These are phyloP conservation scores for Chionoecetes opilio DNA, from an alignment of 1,140 invertebrate genomes.

Conservation along the genomic window DNA sequence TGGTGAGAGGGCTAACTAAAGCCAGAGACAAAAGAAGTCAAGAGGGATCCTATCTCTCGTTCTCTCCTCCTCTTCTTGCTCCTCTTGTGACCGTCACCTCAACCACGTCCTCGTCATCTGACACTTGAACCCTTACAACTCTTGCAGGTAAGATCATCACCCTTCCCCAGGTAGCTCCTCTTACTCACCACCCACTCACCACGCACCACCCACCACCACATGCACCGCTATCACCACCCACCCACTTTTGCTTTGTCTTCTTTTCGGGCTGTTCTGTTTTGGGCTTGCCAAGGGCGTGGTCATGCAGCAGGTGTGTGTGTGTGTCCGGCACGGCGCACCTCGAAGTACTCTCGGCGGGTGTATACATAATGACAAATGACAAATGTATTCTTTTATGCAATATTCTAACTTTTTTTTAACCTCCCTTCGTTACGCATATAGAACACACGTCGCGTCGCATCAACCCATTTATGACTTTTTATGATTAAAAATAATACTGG, in stretches of 20 bases:
- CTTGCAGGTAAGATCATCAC: conserved; percentile 28
- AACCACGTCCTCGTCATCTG: conserved; percentile 53
- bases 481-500: no score
- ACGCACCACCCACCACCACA: neutral
- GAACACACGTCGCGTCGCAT: no score
- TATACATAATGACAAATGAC: no score
- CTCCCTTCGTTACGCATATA: no score
- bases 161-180: conserved; percentile 22
- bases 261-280: neutral
- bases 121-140: conserved; percentile 42
- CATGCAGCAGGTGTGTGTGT: neutral
- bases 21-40: conserved; percentile 40
- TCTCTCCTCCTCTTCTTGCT: conserved; percentile 24
- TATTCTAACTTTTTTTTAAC: no score
- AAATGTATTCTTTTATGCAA: no score
- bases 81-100: conserved; percentile 30
- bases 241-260: neutral
- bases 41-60: conserved; percentile 38
- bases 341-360: no score
- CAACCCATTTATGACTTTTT: no score
- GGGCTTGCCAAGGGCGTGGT: neutral
- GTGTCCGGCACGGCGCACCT: neutral
- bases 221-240: neutral
- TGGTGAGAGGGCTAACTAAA: conserved; percentile 55
- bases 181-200: neutral